phyloP scores from a whole-genome alignment of 2,888 invertebrate genomes.

The Drosophila mettleri region DNA sequence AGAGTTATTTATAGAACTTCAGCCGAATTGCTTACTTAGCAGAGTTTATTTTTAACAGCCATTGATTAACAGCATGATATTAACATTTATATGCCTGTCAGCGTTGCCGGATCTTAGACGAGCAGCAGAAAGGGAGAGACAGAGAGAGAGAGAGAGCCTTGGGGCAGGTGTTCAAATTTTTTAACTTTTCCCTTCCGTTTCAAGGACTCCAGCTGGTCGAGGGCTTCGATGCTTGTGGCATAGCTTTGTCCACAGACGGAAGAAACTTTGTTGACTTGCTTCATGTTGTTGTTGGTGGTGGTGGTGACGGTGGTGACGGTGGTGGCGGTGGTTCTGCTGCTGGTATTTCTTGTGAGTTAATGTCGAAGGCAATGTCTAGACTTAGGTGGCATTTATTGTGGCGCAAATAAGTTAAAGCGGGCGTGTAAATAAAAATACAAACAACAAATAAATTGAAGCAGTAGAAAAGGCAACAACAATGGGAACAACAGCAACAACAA shows the following conservation, averaged over 20 bases:
- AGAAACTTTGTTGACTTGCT: conserved; percentile 33
- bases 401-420: conserved; percentile 63
- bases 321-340: background rate
- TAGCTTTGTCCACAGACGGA: conserved; percentile 29
- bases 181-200: conserved; percentile 2
- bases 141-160: background rate
- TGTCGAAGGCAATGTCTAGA: conserved; percentile 58
- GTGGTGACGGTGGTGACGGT: background rate
- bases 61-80: conserved; percentile 1
- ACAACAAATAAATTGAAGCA: conserved; percentile 45
- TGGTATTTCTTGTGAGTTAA: conserved; percentile 15
- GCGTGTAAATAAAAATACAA: conserved; percentile 62
- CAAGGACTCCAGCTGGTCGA: conserved; percentile 8
- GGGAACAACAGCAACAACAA: conserved; percentile 7
- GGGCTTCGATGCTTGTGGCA: conserved; percentile 20
- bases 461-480: conserved; percentile 8
- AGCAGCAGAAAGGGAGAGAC: background rate
- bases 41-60: background rate
- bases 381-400: conserved; percentile 68
- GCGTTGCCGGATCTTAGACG: conserved; percentile 5
- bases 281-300: background rate
- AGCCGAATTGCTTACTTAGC: background rate
- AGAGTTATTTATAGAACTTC: background rate
- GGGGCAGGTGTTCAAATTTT: background rate
- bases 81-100: background rate